Percentiles rank a stretch among this genome's conserved stretches.
Conservation (phyloP, 2,888 invertebrate species). For the Mesorhabditis belari region DNA sequence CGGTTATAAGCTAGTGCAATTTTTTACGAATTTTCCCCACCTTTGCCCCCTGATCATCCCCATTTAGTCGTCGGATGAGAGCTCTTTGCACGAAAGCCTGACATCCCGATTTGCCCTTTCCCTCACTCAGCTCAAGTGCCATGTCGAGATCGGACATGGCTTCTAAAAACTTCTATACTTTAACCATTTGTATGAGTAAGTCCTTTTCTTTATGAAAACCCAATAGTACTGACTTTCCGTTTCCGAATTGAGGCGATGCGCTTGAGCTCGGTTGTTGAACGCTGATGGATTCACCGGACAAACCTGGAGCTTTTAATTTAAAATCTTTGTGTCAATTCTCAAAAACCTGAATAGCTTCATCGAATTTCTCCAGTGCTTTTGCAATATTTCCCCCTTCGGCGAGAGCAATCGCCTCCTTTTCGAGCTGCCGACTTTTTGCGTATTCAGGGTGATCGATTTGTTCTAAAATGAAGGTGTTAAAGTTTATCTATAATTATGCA, state of each 20-base stretch:
- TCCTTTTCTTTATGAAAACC: no score
- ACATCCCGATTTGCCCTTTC: conserved; percentile 60
- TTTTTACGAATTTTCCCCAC: no score
- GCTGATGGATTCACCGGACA: conserved; percentile 69
- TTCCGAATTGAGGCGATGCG: conserved; percentile 68
- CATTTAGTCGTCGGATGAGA: conserved; percentile 67
- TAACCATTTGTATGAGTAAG: no score
- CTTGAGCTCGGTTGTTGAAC: conserved; percentile 83
- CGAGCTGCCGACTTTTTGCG: conserved; percentile 56
- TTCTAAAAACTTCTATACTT: conserved; percentile 19
- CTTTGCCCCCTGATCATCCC: conserved; percentile 66
- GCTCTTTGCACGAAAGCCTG: conserved; percentile 80
- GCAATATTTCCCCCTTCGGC: conserved; percentile 69
- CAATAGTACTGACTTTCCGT: conserved; percentile 61
- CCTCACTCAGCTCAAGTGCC: conserved; percentile 67
- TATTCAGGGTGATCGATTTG: conserved; percentile 16
- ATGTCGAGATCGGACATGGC: conserved; percentile 68
- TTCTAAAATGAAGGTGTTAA: conserved; percentile 5
- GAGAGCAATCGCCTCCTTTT: conserved; percentile 66
- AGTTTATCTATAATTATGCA: not conserved
- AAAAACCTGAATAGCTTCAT: conserved; percentile 23
- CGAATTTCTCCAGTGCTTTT: conserved; percentile 66
- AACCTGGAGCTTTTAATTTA: conserved; percentile 28
- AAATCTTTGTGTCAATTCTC: not conserved
- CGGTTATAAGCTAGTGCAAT: no score